Conservation (phyloP, 2,888 invertebrate genomes). For the Drosophila kambysellisi region DNA sequence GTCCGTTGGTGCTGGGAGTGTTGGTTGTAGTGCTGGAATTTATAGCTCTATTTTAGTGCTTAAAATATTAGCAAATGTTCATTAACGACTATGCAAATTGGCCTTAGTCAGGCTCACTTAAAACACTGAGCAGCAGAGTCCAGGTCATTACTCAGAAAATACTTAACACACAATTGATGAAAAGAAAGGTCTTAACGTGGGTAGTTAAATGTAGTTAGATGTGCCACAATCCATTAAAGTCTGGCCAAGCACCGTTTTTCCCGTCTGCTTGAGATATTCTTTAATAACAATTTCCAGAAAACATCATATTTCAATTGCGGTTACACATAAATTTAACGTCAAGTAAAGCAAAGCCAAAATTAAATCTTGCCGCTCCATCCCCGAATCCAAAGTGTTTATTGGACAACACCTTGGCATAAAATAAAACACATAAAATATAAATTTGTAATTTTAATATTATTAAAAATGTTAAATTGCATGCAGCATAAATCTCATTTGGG, state of each 20-base stretch:
- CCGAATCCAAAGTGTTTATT: constrained; percentile 61
- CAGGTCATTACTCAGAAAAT: constrained; percentile 68
- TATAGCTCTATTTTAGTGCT: constrained; percentile 74
- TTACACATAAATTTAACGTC: not conserved
- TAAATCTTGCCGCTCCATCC: constrained; percentile 29
- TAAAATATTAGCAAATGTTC: constrained; percentile 80
- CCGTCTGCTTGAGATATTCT: no score
- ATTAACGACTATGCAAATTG: constrained; percentile 79
- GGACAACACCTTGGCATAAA: constrained; percentile 60
- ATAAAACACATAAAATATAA: constrained; percentile 55
- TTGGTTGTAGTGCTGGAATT: constrained; percentile 38
- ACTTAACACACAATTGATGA: constrained; percentile 70
- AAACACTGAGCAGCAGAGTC: constrained; percentile 10
- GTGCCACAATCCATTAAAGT: constrained; percentile 5
- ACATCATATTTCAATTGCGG: not conserved
- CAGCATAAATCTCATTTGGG: constrained; percentile 75
- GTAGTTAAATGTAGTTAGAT: no score
- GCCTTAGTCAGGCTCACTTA: constrained; percentile 59
- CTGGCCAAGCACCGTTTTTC: not conserved
- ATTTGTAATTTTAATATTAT: constrained; percentile 79
- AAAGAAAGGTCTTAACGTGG: constrained; percentile 28
- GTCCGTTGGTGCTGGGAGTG: not conserved
- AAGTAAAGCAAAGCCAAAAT: constrained; percentile 48
- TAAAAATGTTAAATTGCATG: constrained; percentile 74
- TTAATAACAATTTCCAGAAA: not conserved